Percentiles rank a stretch among this genome's conserved stretches.
These are phyloP conservation scores for Chanos chanos DNA, from an alignment of 2,797 vertebrate species.

Conservation along the genomic window DNA sequence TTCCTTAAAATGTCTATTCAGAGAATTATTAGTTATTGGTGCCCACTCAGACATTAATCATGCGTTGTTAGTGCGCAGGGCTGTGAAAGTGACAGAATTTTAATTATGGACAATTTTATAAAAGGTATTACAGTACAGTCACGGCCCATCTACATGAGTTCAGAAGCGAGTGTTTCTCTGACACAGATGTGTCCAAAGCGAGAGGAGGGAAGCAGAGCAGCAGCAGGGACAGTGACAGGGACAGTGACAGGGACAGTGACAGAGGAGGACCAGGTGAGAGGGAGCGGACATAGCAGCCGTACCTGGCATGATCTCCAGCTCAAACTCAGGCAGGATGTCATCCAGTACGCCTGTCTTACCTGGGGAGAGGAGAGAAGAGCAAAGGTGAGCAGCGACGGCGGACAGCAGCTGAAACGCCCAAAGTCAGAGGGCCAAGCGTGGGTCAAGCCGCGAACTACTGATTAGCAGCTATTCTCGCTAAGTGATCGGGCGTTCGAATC, in stretches of 20 bases:
- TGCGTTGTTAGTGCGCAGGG: too few relatives aligned
- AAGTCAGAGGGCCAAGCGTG: conserved; percentile 28
- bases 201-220: not conserved
- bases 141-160: too few relatives aligned
- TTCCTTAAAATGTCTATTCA: too few relatives aligned
- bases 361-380: conserved; percentile 88
- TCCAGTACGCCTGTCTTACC: conserved; percentile 96
- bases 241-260: conserved; percentile 28
- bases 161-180: too few relatives aligned
- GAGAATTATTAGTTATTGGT: too few relatives aligned
- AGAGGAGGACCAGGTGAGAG: conserved; percentile 37
- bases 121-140: too few relatives aligned
- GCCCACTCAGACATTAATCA: too few relatives aligned
- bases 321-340: conserved; percentile 98
- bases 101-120: too few relatives aligned
- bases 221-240: conserved; percentile 27
- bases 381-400: conserved; percentile 48
- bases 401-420: conserved; percentile 58
- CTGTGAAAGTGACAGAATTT: too few relatives aligned
- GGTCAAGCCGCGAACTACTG: conserved; percentile 37
- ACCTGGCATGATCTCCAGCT: conserved; percentile 99
- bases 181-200: too few relatives aligned
- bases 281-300: conserved; percentile 69
- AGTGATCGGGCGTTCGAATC: too few relatives aligned
- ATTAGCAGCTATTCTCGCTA: too few relatives aligned